Evolutionary conservation across 1,140 invertebrate species (phyloP), one percentile per base, ranked within the genome.

Genomic region (Andricus grossulariae): DNA sequence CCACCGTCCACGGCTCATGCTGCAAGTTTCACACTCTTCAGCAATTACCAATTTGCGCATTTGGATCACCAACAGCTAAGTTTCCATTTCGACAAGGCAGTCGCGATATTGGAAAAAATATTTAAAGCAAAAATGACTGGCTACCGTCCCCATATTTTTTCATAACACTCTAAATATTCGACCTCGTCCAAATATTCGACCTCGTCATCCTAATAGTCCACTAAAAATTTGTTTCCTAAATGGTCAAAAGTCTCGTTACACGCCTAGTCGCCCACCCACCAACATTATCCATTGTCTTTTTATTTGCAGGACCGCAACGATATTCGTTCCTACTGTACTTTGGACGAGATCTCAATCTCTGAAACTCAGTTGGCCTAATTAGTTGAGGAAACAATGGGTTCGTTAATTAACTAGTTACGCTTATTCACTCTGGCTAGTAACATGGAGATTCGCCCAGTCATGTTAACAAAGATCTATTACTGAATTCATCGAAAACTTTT

Each of bases 341-440:
- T 39, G 25, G 25, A 16, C 15, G 45, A 39, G 25, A 66, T 66
- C 60, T 66, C 60, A 66, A 66, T 66, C 60, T 66, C 60, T 39
- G 25, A 66, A 66, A 66, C 60, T 66, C 60, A 66, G 60, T 66
- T 66, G 13, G 60, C 60, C n/a, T 66, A 66, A 66, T 66, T 66
- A 66, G 60, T 66, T 66, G 25, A 66, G 60, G 60, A 66, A 66
- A 66, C 25, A 66, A 21, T 66, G 60, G 25, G 60, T 66, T 39
- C 15, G 60, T 66, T 66, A 66, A 66, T 66, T 66, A 66, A 66
- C 60, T 66, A 66, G 60, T 66, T 66, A 66, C 60, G 60, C 45
- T 66, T 66, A n/a, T 15, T 6, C 15, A 45, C 21, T 39, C 15
- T 32, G 25, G 25, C 21, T 66, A 39, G 55, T 25, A 39, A 66